These are phyloP conservation scores for Cyrtonyx montezumae DNA, from an alignment of 2,113 vertebrate species.

Conservation along the genomic window DNA sequence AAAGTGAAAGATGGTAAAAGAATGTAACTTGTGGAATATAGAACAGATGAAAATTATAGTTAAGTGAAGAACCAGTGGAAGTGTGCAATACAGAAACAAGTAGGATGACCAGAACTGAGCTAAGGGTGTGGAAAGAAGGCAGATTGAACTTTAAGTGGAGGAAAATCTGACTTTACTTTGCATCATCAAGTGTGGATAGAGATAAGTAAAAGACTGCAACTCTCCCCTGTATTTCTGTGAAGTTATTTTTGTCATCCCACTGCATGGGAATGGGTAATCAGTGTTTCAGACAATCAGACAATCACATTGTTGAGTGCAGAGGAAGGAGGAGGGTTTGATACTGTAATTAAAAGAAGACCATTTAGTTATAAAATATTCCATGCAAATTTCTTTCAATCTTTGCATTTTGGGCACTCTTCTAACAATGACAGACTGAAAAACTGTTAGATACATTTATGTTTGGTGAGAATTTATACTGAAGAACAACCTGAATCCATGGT, in stretches of 20 bases:
- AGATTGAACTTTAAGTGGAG: background rate
- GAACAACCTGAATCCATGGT: background rate
- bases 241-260: background rate
- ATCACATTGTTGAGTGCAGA: background rate
- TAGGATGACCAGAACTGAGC: background rate
- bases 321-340: background rate
- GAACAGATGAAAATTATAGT: background rate
- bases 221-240: background rate
- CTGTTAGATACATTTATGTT: background rate
- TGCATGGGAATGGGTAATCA: background rate
- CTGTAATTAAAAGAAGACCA: background rate
- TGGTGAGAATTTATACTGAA: background rate
- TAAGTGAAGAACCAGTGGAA: background rate
- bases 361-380: background rate
- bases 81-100: background rate
- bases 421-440: background rate
- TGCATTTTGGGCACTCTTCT: background rate
- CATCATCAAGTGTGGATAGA: background rate
- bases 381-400: background rate
- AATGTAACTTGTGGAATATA: background rate
- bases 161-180: background rate
- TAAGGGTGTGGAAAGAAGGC: background rate
- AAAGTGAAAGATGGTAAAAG: background rate
- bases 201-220: background rate
- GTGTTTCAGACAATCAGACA: background rate